Evolutionary conservation across 2,888 invertebrate species (phyloP).

Genomic region (Tolmerus cingulatus): DNA sequence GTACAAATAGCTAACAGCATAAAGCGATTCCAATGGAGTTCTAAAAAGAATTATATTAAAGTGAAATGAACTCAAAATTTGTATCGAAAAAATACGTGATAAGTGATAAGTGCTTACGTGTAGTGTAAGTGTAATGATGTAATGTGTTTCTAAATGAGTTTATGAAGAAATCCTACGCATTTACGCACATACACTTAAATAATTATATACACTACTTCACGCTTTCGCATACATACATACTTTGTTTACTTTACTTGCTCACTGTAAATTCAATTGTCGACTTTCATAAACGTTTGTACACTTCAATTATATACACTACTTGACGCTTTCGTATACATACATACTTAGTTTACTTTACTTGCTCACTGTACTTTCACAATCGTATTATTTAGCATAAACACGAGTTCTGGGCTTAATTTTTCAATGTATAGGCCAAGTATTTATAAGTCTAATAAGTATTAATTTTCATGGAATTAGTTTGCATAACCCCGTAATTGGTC

Average conservation of each 20-base stretch:
- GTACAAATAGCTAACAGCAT: conserved; percentile 86
- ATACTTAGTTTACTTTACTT: too few species aligned
- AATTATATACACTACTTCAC: background rate
- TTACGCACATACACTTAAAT: background rate
- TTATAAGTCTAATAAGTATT: too few species aligned
- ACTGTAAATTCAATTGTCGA: background rate
- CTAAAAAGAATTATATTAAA: conserved; percentile 55
- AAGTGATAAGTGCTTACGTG: background rate
- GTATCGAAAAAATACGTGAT: background rate
- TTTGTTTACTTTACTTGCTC: background rate
- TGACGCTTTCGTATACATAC: too few species aligned
- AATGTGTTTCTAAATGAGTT: background rate
- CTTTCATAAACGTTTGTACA: too few species aligned
- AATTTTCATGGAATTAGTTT: too few species aligned
- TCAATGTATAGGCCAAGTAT: too few species aligned
- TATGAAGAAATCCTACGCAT: background rate
- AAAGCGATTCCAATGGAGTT: conserved; percentile 69
- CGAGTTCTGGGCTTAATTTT: too few species aligned
- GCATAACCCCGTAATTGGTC: too few species aligned
- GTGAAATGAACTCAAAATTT: too few species aligned
- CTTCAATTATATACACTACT: too few species aligned
- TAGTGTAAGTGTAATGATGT: background rate
- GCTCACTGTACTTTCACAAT: too few species aligned
- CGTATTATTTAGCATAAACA: too few species aligned
- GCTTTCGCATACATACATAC: background rate